phyloP scores from a whole-genome alignment of 2,797 vertebrate species.

The Rhinatrema bivittatum region DNA sequence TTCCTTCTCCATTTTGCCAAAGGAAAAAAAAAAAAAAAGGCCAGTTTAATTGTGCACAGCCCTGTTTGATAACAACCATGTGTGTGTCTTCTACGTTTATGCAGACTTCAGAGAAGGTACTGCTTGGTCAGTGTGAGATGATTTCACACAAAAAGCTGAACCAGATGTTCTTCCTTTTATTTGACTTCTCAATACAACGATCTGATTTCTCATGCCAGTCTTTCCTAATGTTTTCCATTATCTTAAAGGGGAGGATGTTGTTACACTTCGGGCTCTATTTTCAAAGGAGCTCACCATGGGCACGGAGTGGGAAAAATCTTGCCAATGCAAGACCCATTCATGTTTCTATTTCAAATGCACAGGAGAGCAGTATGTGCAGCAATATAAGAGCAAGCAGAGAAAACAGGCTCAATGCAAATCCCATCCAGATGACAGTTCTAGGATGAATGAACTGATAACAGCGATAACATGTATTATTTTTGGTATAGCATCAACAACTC shows the following conservation, averaged over 20 bases:
- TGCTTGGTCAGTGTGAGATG: slow-evolving; percentile 65
- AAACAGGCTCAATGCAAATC: too few species aligned
- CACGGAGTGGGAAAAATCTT: too few species aligned
- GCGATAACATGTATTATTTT: too few species aligned
- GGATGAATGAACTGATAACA: too few species aligned
- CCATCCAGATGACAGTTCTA: too few species aligned
- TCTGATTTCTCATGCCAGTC: slow-evolving; percentile 40
- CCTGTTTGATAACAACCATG: slow-evolving; percentile 67
- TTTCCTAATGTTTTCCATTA: slow-evolving; percentile 34
- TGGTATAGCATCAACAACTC: too few species aligned
- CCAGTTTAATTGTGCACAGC: slow-evolving; percentile 65
- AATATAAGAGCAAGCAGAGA: too few species aligned
- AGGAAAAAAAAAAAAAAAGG: too few species aligned
- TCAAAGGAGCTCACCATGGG: too few species aligned
- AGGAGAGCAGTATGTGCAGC: too few species aligned
- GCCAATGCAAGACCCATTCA: too few species aligned
- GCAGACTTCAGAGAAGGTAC: slow-evolving; percentile 58
- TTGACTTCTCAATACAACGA: slow-evolving; percentile 28
- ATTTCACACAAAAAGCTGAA: slow-evolving; percentile 57
- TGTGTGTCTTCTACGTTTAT: slow-evolving; percentile 60
- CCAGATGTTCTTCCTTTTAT: slow-evolving; percentile 57
- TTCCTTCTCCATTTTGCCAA: slow-evolving; percentile 55
- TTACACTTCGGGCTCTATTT: slow-evolving; percentile 6
- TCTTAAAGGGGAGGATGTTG: slow-evolving; percentile 33
- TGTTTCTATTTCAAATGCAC: too few species aligned